Percentiles rank a stretch among this genome's conserved stretches.
Evolutionary conservation across 2,888 invertebrate species (phyloP).

Genomic region (Lypha dubia): DNA sequence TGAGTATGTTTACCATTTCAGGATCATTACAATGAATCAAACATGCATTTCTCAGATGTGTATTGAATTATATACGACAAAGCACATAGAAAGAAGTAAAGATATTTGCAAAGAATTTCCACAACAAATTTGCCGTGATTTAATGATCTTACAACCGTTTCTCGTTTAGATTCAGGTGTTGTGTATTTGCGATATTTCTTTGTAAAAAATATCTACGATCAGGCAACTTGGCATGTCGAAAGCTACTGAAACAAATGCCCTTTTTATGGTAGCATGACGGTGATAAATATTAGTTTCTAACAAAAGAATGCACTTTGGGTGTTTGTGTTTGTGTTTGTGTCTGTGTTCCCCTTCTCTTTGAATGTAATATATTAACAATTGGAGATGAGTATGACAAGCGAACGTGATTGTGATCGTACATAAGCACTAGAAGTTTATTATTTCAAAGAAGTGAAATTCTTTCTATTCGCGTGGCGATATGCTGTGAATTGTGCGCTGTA

Average conservation of each 20-base stretch:
- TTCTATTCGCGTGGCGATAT: too few species aligned
- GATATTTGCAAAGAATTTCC: neutral
- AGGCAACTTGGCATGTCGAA: slow-evolving; percentile 27
- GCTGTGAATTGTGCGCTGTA: too few species aligned
- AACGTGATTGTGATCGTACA: neutral
- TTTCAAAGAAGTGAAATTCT: too few species aligned
- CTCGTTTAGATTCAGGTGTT: slow-evolving; percentile 1
- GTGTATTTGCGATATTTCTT: neutral
- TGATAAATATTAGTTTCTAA: neutral
- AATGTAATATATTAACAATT: neutral
- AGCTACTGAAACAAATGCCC: slow-evolving; percentile 27
- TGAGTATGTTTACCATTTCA: too few species aligned
- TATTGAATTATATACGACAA: neutral
- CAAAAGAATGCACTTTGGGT: neutral
- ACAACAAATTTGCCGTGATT: slow-evolving; percentile 18
- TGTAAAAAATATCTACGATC: neutral
- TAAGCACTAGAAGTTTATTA: too few species aligned
- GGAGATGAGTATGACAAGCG: neutral
- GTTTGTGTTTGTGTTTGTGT: neutral
- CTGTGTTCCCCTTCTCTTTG: neutral
- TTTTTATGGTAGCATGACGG: neutral
- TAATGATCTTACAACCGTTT: slow-evolving; percentile 1
- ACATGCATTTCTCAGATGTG: neutral
- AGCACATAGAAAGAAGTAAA: neutral
- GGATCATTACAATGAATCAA: too few species aligned